Evolutionary conservation across 1,140 invertebrate genomes (phyloP).

Genomic region (Mizuhopecten yessoensis): DNA sequence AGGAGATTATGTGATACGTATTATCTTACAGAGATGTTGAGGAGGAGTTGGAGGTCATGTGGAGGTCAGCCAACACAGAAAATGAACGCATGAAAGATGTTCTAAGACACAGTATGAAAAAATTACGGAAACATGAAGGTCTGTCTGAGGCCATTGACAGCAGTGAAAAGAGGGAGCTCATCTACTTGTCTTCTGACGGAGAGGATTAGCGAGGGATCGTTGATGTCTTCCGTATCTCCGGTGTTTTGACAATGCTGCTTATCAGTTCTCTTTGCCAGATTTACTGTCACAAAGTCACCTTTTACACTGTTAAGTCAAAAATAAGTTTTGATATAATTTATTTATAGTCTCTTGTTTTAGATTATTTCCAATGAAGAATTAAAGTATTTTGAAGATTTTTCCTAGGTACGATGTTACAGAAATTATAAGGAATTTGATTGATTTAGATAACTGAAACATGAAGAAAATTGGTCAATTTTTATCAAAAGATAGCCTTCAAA

Average conservation of each 20-base stretch:
- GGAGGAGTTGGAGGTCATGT: constrained; percentile 79
- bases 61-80: constrained; percentile 79
- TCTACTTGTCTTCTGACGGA: constrained; percentile 73
- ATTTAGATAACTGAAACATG: too few relatives aligned
- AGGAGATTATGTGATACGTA: background rate
- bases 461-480: too few relatives aligned
- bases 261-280: constrained; percentile 5
- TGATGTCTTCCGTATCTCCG: constrained; percentile 1
- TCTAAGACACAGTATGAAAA: constrained; percentile 71
- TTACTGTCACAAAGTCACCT: background rate
- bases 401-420: too few relatives aligned
- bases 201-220: constrained; percentile 49
- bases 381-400: too few relatives aligned
- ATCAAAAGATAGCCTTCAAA: too few relatives aligned
- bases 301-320: background rate
- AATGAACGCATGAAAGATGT: constrained; percentile 78
- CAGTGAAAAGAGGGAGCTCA: constrained; percentile 66
- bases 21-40: constrained; percentile 75
- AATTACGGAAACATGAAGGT: constrained; percentile 72
- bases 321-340: background rate
- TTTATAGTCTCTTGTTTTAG: too few relatives aligned
- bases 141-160: constrained; percentile 72
- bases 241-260: background rate
- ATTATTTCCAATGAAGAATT: too few relatives aligned
- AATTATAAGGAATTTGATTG: too few relatives aligned